Percentiles rank a stretch among this genome's conserved stretches.
Conservation (phyloP, 2,113 vertebrate genomes). For the Himantopus leucocephalus region DNA sequence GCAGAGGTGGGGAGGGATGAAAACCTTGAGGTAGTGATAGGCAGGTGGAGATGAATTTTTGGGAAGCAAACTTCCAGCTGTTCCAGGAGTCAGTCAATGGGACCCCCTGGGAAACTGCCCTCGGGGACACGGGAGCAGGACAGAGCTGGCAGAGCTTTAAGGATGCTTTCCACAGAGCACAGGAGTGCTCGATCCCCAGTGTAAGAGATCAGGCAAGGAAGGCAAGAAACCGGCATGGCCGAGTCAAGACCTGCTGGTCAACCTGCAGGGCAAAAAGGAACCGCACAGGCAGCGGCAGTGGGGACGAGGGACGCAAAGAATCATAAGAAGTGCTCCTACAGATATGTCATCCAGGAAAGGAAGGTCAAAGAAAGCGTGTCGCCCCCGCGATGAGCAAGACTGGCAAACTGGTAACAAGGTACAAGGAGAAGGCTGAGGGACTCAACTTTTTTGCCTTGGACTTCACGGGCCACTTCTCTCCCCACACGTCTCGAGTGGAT, state of each 20-base stretch:
- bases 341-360: background rate
- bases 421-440: background rate
- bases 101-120: background rate
- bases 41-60: background rate
- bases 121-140: background rate
- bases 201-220: background rate
- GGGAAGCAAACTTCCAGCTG: background rate
- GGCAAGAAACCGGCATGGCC: background rate
- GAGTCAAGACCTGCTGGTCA: background rate
- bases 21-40: slow-evolving; percentile 50
- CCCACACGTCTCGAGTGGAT: background rate
- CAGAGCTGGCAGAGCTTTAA: background rate
- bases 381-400: fast-evolving
- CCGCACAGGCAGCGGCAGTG: background rate
- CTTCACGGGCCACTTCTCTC: background rate
- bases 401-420: background rate
- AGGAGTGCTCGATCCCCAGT: background rate
- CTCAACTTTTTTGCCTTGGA: background rate
- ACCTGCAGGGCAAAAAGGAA: background rate
- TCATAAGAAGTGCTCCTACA: background rate
- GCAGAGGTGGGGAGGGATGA: background rate
- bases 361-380: background rate
- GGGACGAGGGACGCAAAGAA: background rate
- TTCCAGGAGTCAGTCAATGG: background rate
- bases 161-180: background rate